phyloP scores from a whole-genome alignment of 37 sponge, comb jelly and placozoan species.

The Theonella swinhoei region DNA sequence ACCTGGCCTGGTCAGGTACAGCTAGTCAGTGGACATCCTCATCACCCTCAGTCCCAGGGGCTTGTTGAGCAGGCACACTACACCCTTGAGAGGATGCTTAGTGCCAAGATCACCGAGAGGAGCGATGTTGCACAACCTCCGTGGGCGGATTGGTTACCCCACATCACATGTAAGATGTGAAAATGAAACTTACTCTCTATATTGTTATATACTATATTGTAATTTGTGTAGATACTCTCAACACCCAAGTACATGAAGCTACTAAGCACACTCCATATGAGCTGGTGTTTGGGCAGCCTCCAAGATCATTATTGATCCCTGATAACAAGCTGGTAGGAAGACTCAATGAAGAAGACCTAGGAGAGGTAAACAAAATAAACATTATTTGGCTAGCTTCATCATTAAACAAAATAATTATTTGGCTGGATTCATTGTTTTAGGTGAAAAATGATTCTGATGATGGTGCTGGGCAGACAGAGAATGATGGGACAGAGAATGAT shows the following conservation, averaged over 20 bases:
- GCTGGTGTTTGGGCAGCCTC: conserved; percentile 47
- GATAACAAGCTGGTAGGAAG: conserved; percentile 6
- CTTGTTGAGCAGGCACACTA: conserved; percentile 28
- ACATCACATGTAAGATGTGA: too few relatives aligned
- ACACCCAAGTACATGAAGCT: conserved; percentile 57
- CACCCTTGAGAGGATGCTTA: conserved; percentile 9
- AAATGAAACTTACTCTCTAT: too few relatives aligned
- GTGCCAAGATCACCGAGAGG: conserved; percentile 12
- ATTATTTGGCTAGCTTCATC: background rate
- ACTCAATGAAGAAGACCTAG: conserved; percentile 43
- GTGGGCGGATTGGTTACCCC: too few relatives aligned
- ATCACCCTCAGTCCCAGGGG: conserved; percentile 35
- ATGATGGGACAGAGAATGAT: background rate
- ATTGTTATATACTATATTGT: too few relatives aligned
- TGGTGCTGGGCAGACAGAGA: background rate
- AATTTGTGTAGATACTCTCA: conserved; percentile 32
- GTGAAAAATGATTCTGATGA: background rate
- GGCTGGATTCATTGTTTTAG: too few relatives aligned
- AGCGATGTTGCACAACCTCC: too few relatives aligned
- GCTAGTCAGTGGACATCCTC: conserved; percentile 37
- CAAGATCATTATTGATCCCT: conserved; percentile 34
- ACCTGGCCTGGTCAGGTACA: conserved; percentile 18
- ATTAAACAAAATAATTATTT: too few relatives aligned
- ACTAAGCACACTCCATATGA: conserved; percentile 55
- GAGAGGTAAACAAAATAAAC: background rate